Percentiles rank a stretch among this genome's conserved stretches.
These are phyloP conservation scores for Pampus argenteus DNA, from an alignment of 2,797 vertebrate genomes.

Conservation along the genomic window DNA sequence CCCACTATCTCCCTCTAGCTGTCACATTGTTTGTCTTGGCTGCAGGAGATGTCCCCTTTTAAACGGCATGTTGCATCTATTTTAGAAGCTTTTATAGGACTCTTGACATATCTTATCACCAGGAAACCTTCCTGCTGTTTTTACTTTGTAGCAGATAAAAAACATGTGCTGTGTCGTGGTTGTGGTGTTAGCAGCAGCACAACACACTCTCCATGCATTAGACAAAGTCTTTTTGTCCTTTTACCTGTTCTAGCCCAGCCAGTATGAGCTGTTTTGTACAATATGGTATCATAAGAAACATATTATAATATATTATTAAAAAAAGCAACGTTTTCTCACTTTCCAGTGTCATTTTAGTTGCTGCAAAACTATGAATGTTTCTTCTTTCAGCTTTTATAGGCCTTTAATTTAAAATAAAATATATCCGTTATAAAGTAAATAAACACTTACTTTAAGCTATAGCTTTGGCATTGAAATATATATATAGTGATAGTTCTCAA, in stretches of 20 bases:
- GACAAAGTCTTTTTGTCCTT: too few relatives aligned
- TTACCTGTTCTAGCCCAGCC: neutral
- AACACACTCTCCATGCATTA: neutral
- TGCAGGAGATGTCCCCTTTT: conserved; percentile 6
- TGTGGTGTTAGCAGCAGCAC: neutral
- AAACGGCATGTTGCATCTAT: conserved; percentile 49
- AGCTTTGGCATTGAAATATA: too few relatives aligned
- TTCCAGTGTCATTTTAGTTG: neutral
- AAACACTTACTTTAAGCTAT: too few relatives aligned
- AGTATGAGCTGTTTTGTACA: neutral
- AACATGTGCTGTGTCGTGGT: neutral
- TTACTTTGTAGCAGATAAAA: conserved; percentile 36
- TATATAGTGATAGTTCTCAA: too few relatives aligned
- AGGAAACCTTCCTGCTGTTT: conserved; percentile 45
- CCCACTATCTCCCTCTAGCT: conserved; percentile 56
- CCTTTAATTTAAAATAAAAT: neutral
- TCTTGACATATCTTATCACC: conserved; percentile 50
- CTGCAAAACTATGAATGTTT: neutral
- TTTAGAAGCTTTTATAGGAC: conserved; percentile 56
- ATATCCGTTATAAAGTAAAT: too few relatives aligned
- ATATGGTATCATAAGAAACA: neutral
- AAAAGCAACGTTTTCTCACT: neutral
- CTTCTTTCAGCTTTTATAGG: neutral
- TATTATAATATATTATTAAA: too few relatives aligned
- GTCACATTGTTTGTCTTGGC: conserved; percentile 49